These are phyloP conservation scores for Drosophila borborema DNA, from an alignment of 2,888 invertebrate species.

Conservation along the genomic window DNA sequence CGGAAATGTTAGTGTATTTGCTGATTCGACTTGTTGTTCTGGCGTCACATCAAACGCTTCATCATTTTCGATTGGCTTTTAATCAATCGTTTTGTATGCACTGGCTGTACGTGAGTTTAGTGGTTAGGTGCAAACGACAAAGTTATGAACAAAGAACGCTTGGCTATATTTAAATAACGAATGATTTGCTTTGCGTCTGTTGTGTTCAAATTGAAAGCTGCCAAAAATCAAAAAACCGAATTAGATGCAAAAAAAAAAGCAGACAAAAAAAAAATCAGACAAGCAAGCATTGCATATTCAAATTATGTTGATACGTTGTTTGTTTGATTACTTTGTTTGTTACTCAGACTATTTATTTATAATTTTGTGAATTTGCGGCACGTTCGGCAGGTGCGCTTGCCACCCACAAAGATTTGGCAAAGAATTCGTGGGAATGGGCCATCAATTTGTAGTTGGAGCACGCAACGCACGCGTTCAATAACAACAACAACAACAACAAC, in stretches of 20 bases:
- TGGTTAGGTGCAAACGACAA: slow-evolving; percentile 49
- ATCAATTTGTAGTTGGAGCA: slow-evolving; percentile 49
- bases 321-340: slow-evolving; percentile 61
- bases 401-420: slow-evolving; percentile 52
- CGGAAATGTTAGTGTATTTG: slow-evolving; percentile 19
- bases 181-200: slow-evolving; percentile 23
- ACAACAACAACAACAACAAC: slow-evolving; percentile 9
- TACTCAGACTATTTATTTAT: slow-evolving; percentile 26
- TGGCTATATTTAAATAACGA: slow-evolving; percentile 45
- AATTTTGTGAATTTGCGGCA: slow-evolving; percentile 34
- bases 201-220: slow-evolving; percentile 44
- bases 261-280: slow-evolving; percentile 11
- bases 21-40: neutral
- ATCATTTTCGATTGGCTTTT: slow-evolving; percentile 31
- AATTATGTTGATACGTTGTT: slow-evolving; percentile 43
- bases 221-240: slow-evolving; percentile 27
- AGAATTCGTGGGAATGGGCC: slow-evolving; percentile 57
- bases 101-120: slow-evolving; percentile 23
- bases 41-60: neutral
- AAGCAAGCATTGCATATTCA: slow-evolving; percentile 27
- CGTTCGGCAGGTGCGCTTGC: slow-evolving; percentile 41
- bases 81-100: slow-evolving; percentile 58
- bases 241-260: slow-evolving; percentile 8
- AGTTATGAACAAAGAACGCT: slow-evolving; percentile 58
- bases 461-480: slow-evolving; percentile 44